Conservation (phyloP, 1,140 invertebrate genomes). For the Pararge aegeria region DNA sequence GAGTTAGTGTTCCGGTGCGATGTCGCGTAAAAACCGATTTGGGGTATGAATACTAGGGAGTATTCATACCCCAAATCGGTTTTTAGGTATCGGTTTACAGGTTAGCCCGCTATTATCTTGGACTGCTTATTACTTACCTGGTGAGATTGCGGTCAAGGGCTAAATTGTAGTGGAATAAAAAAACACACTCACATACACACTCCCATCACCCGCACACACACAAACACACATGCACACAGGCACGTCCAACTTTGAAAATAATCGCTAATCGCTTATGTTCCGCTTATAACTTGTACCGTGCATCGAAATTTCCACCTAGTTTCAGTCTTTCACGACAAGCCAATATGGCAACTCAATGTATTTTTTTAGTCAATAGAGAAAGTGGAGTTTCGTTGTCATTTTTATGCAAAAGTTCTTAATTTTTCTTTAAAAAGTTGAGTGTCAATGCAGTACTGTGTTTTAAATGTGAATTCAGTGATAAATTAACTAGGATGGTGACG, state of each 20-base stretch:
- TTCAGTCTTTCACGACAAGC: slow-evolving; percentile 15
- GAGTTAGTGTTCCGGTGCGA: no score
- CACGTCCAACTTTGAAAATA: not conserved
- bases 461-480: slow-evolving; percentile 3
- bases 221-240: no score
- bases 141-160: no score
- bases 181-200: no score
- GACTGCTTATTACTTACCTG: no score
- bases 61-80: no score
- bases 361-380: slow-evolving; percentile 6
- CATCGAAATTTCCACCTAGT: slow-evolving; percentile 4
- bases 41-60: no score
- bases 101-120: no score
- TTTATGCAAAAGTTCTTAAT: not conserved
- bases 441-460: not conserved
- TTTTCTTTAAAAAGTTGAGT: not conserved
- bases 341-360: slow-evolving; percentile 20
- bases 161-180: no score
- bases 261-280: slow-evolving; percentile 2
- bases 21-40: no score
- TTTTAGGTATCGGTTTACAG: no score
- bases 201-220: no score
- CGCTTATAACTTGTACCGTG: slow-evolving; percentile 10
- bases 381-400: not conserved
- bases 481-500: not conserved